Conservation (phyloP, 2,888 invertebrate genomes). For the Leptinotarsa tumamoca region DNA sequence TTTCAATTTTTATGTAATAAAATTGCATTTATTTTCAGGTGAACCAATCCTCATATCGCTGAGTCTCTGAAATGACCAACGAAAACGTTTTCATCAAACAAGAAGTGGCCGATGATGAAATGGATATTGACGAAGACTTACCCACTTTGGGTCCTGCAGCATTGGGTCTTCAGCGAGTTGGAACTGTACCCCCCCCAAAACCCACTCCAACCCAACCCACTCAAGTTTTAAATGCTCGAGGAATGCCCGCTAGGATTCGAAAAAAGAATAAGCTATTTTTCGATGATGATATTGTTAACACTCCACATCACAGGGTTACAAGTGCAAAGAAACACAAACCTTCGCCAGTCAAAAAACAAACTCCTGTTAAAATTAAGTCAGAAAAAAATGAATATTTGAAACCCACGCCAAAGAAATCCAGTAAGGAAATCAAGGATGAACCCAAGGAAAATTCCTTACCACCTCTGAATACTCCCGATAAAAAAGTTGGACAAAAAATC, state of each 20-base stretch:
- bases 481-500: slow-evolving; percentile 89
- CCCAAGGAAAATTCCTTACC: slow-evolving; percentile 63
- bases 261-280: slow-evolving; percentile 89
- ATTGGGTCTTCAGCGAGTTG: slow-evolving; percentile 84
- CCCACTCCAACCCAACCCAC: slow-evolving; percentile 78
- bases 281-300: slow-evolving; percentile 89
- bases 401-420: slow-evolving; percentile 59
- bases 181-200: slow-evolving; percentile 79
- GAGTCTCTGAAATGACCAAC: slow-evolving; percentile 66
- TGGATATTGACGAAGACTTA: slow-evolving; percentile 71
- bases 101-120: slow-evolving; percentile 68
- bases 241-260: slow-evolving; percentile 90
- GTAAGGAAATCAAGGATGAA: slow-evolving; percentile 57
- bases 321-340: slow-evolving; percentile 78
- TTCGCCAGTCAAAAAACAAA: slow-evolving; percentile 61
- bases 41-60: slow-evolving; percentile 70
- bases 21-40: slow-evolving; percentile 63
- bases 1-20: not conserved
- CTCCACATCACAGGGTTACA: slow-evolving; percentile 79
- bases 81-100: slow-evolving; percentile 66
- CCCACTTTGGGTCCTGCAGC: slow-evolving; percentile 84
- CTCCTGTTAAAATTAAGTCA: slow-evolving; percentile 49
- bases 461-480: slow-evolving; percentile 76
- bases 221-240: slow-evolving; percentile 86
- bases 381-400: slow-evolving; percentile 47